Evolutionary conservation across 2,113 vertebrate genomes (phyloP).

Genomic region (Onychostruthus taczanowskii): DNA sequence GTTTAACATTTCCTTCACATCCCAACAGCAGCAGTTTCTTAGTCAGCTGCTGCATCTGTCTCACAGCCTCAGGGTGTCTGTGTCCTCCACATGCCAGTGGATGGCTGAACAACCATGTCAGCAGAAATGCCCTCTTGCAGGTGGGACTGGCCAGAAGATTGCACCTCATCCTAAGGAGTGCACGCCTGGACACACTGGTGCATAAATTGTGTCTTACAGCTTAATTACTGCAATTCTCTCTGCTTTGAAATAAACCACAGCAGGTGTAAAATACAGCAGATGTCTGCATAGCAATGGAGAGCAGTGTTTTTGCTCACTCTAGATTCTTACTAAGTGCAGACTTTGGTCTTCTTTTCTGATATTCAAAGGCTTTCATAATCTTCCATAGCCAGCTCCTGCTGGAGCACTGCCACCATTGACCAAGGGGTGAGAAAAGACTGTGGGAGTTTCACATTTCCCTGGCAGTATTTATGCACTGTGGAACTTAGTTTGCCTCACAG

Average conservation of each 20-base stretch:
- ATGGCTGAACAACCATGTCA: background rate
- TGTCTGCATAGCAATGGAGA: background rate
- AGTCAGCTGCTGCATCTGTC: background rate
- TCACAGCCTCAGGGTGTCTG: background rate
- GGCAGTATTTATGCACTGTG: background rate
- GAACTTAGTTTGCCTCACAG: background rate
- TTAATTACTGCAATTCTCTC: background rate
- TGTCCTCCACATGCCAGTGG: background rate
- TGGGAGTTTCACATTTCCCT: background rate
- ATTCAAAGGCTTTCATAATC: background rate
- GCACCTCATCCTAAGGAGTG: background rate
- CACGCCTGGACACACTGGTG: background rate
- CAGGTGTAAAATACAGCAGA: background rate
- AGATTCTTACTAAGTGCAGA: background rate
- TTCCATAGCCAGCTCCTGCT: background rate
- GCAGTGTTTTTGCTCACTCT: background rate
- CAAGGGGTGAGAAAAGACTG: background rate
- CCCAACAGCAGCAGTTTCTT: background rate
- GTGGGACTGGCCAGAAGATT: background rate
- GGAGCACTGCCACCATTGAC: background rate
- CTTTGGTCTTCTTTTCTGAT: background rate
- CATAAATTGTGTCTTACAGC: background rate
- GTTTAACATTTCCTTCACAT: background rate
- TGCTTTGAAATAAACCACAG: conserved; percentile 29
- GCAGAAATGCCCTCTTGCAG: background rate